Evolutionary conservation across 2,797 vertebrate species (phyloP), one percentile per base, ranked within the genome.

Genomic region (Benthosema pterotum): DNA sequence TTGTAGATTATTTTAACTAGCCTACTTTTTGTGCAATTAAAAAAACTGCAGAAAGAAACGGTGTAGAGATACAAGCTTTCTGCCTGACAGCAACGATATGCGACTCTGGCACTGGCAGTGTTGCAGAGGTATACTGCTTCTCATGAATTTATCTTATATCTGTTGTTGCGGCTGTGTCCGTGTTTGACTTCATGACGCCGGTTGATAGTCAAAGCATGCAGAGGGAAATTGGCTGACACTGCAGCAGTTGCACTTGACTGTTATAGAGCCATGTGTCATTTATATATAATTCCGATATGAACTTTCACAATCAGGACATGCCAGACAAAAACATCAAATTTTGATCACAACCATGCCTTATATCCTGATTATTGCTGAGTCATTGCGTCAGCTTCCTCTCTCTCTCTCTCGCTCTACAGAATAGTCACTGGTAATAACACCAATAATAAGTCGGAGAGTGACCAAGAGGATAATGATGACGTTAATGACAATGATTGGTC

Each of bases 401-500:
- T 3, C 22, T 53, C 9, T n/a, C 13, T 61, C 11, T 7, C 32
- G 16, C 73, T 62, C 63, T 63, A 59, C 84, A 98, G 97, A 92
- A 98, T 97, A 78, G 97, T 97, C 71, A 98, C 89, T 2, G 87
- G 95, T 81, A 98, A 96, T 88, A 99, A 98, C 93, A 95, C 96
- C 75, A 96, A 96, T 91, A 99, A 96, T 89, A 99, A 98, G 81
- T 99, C 97, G 0, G 97, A 99, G 86, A 99, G 97, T 13, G 97
- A 99, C 91, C 97, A 98, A 87, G 97, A 99, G 80, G 97, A 99
- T 80, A 99, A 99, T 0, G 97, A 99, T 0, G 97, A 99, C 68
- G 94, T 99, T 88, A 99, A 99, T 22, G 97, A 99, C 84, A 99
- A 99, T 0, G 97, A 99, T 88, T 99, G 97, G 97, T 99, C 97